These are phyloP conservation scores for Sinelater perroti DNA, from an alignment of 2,888 invertebrate genomes.

Conservation along the genomic window DNA sequence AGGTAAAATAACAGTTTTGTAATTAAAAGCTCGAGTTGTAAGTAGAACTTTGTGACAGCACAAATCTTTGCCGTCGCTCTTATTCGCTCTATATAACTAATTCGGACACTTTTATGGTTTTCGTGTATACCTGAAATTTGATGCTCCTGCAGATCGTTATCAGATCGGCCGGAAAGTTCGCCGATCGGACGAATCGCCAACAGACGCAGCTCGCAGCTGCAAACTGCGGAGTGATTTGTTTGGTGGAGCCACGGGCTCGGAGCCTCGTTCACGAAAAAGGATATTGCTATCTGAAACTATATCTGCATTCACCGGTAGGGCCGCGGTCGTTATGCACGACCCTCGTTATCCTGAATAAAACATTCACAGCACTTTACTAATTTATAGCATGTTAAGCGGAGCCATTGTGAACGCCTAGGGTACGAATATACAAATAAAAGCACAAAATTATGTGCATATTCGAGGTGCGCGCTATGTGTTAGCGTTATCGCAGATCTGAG, in stretches of 20 bases:
- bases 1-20: too few relatives aligned
- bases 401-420: conserved; percentile 54
- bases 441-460: conserved; percentile 56
- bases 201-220: too few relatives aligned
- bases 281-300: conserved; percentile 43
- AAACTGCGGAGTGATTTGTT: conserved; percentile 31
- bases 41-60: too few relatives aligned
- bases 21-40: too few relatives aligned
- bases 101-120: too few relatives aligned
- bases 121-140: too few relatives aligned
- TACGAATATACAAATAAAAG: conserved; percentile 54
- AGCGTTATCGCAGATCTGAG: conserved; percentile 52
- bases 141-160: too few relatives aligned
- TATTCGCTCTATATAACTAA: too few relatives aligned
- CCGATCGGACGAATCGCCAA: too few relatives aligned
- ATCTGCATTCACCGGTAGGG: conserved; percentile 45
- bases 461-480: conserved; percentile 52
- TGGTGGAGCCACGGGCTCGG: conserved; percentile 28
- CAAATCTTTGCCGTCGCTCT: too few relatives aligned
- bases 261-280: conserved; percentile 40
- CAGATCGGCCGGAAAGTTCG: too few relatives aligned
- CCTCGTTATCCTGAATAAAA: conserved; percentile 51
- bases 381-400: conserved; percentile 56
- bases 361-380: conserved; percentile 52
- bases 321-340: conserved; percentile 40